Conservation (phyloP, 2,888 invertebrate genomes). For the Melinopterus prodromus region DNA sequence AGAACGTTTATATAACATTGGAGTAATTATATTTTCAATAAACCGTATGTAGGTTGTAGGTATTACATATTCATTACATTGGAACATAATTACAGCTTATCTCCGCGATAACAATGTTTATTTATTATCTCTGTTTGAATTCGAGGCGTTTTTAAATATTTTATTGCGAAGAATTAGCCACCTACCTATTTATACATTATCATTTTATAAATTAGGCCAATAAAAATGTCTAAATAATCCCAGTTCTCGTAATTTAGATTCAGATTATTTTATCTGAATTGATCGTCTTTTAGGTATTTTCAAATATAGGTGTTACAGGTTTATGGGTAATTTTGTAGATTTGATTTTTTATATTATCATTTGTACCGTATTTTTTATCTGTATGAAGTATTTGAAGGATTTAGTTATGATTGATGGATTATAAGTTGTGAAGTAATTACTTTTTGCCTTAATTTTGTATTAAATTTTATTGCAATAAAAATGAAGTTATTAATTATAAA, state of each 20-base stretch:
- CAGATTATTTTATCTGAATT: neutral
- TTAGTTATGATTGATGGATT: neutral
- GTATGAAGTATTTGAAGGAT: neutral
- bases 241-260: neutral
- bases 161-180: neutral
- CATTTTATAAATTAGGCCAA: too few species aligned
- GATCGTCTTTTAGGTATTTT: neutral
- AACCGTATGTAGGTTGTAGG: neutral
- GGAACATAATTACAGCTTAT: neutral
- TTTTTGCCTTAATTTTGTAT: too few species aligned
- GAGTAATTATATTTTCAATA: neutral
- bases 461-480: too few species aligned
- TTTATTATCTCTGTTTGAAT: neutral
- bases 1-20: neutral
- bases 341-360: neutral
- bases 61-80: conserved; percentile 4
- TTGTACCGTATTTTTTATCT: neutral
- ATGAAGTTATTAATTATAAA: too few species aligned
- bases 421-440: neutral
- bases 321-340: neutral
- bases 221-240: too few species aligned
- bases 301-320: too few species aligned
- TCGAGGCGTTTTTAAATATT: neutral
- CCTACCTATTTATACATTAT: too few species aligned
- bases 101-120: neutral